Evolutionary conservation across 2,888 invertebrate genomes (phyloP).

Genomic region (Gonocerus acuteangulatus): DNA sequence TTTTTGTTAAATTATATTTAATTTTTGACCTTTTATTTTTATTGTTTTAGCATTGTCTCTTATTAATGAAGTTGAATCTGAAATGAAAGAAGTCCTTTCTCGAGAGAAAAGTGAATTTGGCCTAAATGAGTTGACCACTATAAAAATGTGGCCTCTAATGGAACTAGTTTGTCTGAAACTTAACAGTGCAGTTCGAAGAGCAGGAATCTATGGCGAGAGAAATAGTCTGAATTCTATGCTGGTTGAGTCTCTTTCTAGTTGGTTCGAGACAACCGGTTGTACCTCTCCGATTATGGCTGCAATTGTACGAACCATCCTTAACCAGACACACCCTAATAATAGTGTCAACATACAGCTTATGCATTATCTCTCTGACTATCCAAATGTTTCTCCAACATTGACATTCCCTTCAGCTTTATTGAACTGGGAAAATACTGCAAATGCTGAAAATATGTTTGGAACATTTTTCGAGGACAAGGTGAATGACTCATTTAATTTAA

Average conservation of each 20-base stretch:
- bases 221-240: background rate
- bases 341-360: background rate
- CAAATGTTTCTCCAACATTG: constrained; percentile 14
- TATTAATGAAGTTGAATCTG: constrained; percentile 13
- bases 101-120: background rate
- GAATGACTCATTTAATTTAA: background rate
- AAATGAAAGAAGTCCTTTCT: background rate
- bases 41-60: constrained; percentile 3
- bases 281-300: constrained; percentile 19
- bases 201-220: background rate
- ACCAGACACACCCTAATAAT: background rate
- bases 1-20: too few species aligned
- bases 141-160: constrained; percentile 34
- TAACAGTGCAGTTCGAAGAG: constrained; percentile 20
- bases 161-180: constrained; percentile 31
- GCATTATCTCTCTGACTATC: constrained; percentile 20
- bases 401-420: constrained; percentile 23
- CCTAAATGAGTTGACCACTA: constrained; percentile 1
- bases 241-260: constrained; percentile 11
- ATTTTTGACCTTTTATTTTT: too few species aligned
- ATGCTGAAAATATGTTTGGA: background rate
- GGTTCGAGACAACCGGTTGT: constrained; percentile 13
- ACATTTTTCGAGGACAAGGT: constrained; percentile 19
- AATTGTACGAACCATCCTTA: background rate
- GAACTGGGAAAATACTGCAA: constrained; percentile 23